Evolutionary conservation across 2,797 vertebrate species (phyloP), one percentile per base, ranked within the genome.

Genomic region (Cuniculus paca): DNA sequence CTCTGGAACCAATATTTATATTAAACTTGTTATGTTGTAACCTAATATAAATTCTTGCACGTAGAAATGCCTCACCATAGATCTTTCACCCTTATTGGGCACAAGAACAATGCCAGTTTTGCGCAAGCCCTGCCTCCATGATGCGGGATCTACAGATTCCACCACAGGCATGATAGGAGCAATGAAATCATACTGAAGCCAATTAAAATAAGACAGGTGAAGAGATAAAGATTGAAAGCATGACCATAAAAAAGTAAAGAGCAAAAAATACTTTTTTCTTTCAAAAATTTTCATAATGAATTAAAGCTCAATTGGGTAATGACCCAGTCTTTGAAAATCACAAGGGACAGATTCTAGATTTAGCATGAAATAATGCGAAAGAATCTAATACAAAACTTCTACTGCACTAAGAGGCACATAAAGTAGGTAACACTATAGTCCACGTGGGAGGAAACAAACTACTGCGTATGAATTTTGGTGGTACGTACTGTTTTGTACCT

Each of bases 91-190:
- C 98, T 99, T 99, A 99, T 80, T 99, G 98, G 99, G 99, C 99
- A 99, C 99, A 98, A 99, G 99, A 99, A 99, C 99, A 99, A 99
- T 99, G 99, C 99, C 99, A 99, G 99, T 99, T 99, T 99, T 99
- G 99, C 99, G 99, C 99, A 99, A 99, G 99, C 99, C 99, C 99
- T 99, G 99, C 99, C 99, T 99, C 99, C 99, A 99, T 99, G 99
- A 99, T 98, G 99, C 99, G 98, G 99, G 99, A 99, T 99, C 99
- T 99, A 99, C 98, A 97, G 99, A 99, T 97, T 99, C 99, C 99
- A 98, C 98, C 98, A 99, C 99, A 98, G 99, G 99, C 98, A 99
- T 98, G 99, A 99, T 97, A 98, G 99, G 99, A 98, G 99, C 98
- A 99, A 99, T 99, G 99, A 98, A 99, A 99, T 99, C 99, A 99